Conservation (phyloP, 2,797 vertebrate species). For the Ispidina lecontei region DNA sequence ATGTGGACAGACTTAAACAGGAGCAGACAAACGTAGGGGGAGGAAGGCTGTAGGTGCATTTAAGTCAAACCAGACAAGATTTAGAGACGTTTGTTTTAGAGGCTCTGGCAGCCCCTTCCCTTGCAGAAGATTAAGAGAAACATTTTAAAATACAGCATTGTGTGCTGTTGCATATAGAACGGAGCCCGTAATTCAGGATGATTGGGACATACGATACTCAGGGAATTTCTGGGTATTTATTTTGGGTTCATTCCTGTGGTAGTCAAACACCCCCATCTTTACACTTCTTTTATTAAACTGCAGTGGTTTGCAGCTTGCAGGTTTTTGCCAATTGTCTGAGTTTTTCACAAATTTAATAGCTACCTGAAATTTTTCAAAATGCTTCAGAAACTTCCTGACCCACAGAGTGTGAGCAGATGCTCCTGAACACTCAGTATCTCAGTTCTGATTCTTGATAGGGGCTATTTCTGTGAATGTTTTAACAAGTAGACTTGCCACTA, state of each 20-base stretch:
- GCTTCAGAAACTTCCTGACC: not conserved
- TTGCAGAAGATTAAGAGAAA: conserved; percentile 7
- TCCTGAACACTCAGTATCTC: not conserved
- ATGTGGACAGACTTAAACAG: not conserved
- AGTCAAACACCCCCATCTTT: not conserved
- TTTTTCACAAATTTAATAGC: conserved; percentile 1
- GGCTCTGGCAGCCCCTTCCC: not conserved
- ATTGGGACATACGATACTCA: not conserved
- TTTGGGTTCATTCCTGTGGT: not conserved
- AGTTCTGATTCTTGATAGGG: not conserved
- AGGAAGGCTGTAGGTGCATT: not conserved
- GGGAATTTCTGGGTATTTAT: not conserved
- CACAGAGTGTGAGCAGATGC: not conserved
- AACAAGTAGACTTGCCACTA: not conserved
- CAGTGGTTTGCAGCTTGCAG: not conserved
- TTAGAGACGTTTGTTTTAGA: conserved; percentile 36
- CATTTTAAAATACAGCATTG: conserved; percentile 18
- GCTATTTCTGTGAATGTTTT: not conserved
- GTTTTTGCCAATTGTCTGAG: not conserved
- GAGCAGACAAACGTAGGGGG: not conserved
- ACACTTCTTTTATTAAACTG: not conserved
- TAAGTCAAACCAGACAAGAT: conserved; percentile 38
- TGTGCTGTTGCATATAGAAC: conserved; percentile 23
- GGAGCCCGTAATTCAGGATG: conserved; percentile 23
- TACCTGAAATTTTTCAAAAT: conserved; percentile 6